A percentile compares a stretch with the other conserved stretches of the same genome.
These are phyloP conservation scores for Garrulus glandarius DNA, from an alignment of 2,797 vertebrate species.

Conservation along the genomic window DNA sequence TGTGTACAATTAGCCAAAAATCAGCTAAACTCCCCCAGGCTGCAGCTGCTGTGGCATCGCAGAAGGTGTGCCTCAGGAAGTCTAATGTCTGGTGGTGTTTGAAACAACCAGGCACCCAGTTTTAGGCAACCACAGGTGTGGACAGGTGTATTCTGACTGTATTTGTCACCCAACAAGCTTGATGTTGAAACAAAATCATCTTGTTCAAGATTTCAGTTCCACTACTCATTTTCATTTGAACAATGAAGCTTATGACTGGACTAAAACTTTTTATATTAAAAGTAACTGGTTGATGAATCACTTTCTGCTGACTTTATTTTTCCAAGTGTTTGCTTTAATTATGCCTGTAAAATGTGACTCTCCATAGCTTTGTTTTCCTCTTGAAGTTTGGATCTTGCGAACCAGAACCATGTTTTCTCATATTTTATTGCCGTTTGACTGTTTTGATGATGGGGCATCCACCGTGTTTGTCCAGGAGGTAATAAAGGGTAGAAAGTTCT, in stretches of 20 bases:
- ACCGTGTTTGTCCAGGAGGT: neutral
- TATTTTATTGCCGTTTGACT: neutral
- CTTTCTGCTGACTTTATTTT: neutral
- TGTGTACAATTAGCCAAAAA: neutral
- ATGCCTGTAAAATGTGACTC: neutral
- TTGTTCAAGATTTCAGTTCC: neutral
- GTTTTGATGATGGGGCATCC: neutral
- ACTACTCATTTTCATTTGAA: neutral
- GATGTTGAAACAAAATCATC: neutral
- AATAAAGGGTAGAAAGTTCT: conserved; percentile 27
- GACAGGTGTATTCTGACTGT: neutral
- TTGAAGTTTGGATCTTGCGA: neutral
- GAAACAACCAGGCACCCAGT: neutral
- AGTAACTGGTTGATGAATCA: conserved; percentile 28
- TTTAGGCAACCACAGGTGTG: neutral
- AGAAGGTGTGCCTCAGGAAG: neutral
- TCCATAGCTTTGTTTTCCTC: neutral
- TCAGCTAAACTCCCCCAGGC: neutral
- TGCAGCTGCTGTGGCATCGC: neutral
- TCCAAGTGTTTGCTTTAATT: neutral
- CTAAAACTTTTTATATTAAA: conserved; percentile 39
- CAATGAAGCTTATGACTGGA: conserved; percentile 25
- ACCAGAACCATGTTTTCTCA: conserved; percentile 9
- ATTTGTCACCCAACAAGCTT: neutral
- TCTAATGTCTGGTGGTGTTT: neutral